Evolutionary conservation across 2,888 invertebrate genomes (phyloP), one percentile per base, ranked within the genome.

Genomic region (Rhorus exstirpatorius): DNA sequence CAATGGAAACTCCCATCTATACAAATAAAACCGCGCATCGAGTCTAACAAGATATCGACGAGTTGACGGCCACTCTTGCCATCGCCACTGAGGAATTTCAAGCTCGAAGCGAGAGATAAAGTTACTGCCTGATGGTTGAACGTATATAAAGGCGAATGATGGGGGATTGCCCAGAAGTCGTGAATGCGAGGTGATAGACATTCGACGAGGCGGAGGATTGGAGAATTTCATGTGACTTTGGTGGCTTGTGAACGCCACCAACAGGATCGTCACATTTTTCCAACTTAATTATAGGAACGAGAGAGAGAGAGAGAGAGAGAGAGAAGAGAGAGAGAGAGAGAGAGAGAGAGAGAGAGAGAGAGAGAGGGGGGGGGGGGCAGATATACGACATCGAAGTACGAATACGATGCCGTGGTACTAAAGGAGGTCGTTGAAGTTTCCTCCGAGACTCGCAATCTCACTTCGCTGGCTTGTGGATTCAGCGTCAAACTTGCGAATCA

Each of bases 251-350:
- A 41, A 21, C 53, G 19, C 53, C n/a, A 51, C 53, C 72, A 67
- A 63, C 67, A 61, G 53, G 58, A 41, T 71, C 75, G 61, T 86
- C 87, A 86, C 88, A 89, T 90, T 90, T 90, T 90, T 89, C 87
- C 87, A 90, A 90, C 88, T 90, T 90, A 90, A 90, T 90, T 90
- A 90, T 90, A 87, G 84, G 86, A 85, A 88, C 84, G 87, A 84
- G 84, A 41, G 7, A 41, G 53, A 21, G 44, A 26, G 53, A 53
- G 21, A 17, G 41, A 41, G 53, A 44, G 10, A 31, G 46, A 38
- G n/a, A 46, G 58, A n/a, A n/a, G 17, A 58, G 35, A 49, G 3
- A 21, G 7, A 24, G 24, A 24, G 7, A 44, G n/a, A 0, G 86
- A 85, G 85, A 49, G n/a, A 38, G 49, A 19, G 49, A 49, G 51